These are phyloP conservation scores for Pyrrhia umbra DNA, from an alignment of 2,888 invertebrate species.

Conservation along the genomic window DNA sequence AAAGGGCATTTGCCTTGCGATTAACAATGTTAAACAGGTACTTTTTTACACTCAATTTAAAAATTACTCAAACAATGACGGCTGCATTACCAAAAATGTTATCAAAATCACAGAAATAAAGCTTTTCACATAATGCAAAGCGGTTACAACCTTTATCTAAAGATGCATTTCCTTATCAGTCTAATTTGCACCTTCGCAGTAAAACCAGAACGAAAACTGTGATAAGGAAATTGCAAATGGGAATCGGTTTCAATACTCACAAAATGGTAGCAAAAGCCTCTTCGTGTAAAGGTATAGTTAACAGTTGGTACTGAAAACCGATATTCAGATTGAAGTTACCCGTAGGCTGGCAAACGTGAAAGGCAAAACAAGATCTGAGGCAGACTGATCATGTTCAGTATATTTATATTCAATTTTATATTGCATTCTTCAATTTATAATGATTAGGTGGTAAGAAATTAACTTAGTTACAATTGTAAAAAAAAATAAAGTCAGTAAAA, in stretches of 20 bases:
- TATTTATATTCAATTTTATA: too few species aligned
- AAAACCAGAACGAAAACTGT: slow-evolving; percentile 9
- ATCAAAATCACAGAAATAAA: too few species aligned
- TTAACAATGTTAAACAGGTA: too few species aligned
- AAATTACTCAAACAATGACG: background rate
- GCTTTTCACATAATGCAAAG: too few species aligned
- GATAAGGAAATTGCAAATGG: slow-evolving; percentile 47
- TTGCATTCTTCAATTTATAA: too few species aligned
- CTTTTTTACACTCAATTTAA: too few species aligned
- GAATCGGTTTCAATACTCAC: slow-evolving; percentile 25
- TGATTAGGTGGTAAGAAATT: too few species aligned
- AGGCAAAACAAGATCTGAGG: background rate
- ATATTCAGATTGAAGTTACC: slow-evolving; percentile 24
- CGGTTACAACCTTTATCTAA: too few species aligned
- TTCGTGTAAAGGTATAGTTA: slow-evolving; percentile 12
- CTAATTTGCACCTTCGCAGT: slow-evolving; percentile 37
- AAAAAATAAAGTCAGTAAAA: too few species aligned
- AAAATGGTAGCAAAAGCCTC: slow-evolving; percentile 13
- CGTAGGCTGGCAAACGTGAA: background rate
- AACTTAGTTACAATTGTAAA: too few species aligned
- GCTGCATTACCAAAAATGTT: background rate
- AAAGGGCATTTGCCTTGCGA: too few species aligned
- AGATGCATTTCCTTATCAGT: slow-evolving; percentile 49
- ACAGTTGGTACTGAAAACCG: slow-evolving; percentile 24
- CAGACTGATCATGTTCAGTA: too few species aligned